phyloP scores from a whole-genome alignment of 2,113 vertebrate genomes.

The Heterochromis multidens region DNA sequence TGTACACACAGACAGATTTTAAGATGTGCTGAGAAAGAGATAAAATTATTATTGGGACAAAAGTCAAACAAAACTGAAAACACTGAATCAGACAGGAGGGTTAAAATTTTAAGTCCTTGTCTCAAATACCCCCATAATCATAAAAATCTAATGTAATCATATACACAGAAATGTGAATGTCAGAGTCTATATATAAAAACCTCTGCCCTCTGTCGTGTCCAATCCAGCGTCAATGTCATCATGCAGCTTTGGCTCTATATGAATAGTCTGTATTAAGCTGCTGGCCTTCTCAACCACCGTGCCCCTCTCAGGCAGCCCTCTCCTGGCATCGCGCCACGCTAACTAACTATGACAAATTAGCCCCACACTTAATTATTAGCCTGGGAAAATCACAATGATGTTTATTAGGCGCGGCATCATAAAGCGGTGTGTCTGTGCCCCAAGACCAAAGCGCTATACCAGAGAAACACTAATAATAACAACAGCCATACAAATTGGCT shows the following conservation, averaged over 20 bases:
- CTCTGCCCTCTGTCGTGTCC: slow-evolving; percentile 12
- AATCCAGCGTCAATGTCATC: not conserved
- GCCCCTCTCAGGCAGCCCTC: slow-evolving; percentile 51
- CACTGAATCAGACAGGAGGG: not conserved
- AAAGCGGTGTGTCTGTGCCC: slow-evolving; percentile 66
- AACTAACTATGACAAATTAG: slow-evolving; percentile 82
- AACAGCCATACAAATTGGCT: slow-evolving; percentile 67
- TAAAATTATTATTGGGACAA: not conserved
- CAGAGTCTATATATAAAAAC: not conserved
- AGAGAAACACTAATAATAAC: slow-evolving; percentile 71
- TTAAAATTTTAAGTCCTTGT: not conserved
- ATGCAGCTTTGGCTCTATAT: slow-evolving; percentile 21
- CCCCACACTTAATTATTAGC: slow-evolving; percentile 76
- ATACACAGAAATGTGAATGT: not conserved
- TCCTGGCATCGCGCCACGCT: slow-evolving; percentile 57
- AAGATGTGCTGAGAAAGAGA: not conserved
- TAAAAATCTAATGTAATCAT: not conserved
- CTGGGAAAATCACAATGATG: slow-evolving; percentile 75
- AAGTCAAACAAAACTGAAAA: not conserved
- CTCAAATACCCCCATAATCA: not conserved
- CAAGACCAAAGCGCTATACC: slow-evolving; percentile 48
- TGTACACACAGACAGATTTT: not conserved
- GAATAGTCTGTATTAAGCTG: slow-evolving; percentile 27
- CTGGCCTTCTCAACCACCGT: slow-evolving; percentile 20
- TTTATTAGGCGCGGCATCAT: slow-evolving; percentile 76